These are phyloP conservation scores for Mustela erminea DNA, from an alignment of 2,797 vertebrate genomes.

Conservation along the genomic window DNA sequence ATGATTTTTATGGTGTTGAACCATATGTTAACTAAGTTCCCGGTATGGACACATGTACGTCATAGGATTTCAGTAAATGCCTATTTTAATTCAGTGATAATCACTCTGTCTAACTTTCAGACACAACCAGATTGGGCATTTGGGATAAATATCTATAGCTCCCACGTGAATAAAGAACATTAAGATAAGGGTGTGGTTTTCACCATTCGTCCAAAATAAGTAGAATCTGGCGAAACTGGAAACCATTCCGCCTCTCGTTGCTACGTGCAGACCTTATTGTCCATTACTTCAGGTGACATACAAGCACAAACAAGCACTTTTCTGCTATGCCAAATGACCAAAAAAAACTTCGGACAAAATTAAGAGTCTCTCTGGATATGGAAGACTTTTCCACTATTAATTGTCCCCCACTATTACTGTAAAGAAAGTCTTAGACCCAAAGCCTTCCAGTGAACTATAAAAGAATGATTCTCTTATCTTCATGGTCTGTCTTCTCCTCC, in stretches of 20 bases:
- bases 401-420: neutral
- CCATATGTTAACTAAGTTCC: neutral
- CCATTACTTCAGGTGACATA: neutral
- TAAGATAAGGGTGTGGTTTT: neutral
- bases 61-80: neutral
- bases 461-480: neutral
- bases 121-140: neutral
- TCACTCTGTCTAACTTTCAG: neutral
- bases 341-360: neutral
- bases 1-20: conserved; percentile 29
- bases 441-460: neutral
- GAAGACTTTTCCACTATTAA: conserved; percentile 1
- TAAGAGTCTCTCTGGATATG: neutral
- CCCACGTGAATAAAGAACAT: neutral
- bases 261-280: neutral
- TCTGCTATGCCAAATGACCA: neutral
- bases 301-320: neutral
- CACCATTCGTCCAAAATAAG: neutral
- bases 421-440: neutral
- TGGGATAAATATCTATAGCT: conserved; percentile 56
- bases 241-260: neutral
- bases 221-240: neutral
- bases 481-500: neutral
- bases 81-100: conserved; percentile 32
- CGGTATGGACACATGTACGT: neutral